These are phyloP conservation scores for Drosophila busckii DNA, from an alignment of 1,140 invertebrate genomes.

Conservation along the genomic window DNA sequence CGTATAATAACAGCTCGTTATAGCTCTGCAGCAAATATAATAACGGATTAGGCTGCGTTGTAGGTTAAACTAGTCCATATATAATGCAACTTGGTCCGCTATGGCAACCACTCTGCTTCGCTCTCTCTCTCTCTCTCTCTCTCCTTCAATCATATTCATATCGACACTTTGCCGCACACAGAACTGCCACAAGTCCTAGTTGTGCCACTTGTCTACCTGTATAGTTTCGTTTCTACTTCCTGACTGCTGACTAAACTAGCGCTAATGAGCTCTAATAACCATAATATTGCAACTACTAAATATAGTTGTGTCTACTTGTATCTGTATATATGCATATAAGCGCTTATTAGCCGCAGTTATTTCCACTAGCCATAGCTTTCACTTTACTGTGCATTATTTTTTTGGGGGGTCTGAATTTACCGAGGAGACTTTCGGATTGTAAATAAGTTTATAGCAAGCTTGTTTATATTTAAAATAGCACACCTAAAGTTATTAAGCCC, in stretches of 20 bases:
- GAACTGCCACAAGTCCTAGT: slow-evolving; percentile 4
- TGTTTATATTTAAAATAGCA: neutral
- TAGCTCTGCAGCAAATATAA: slow-evolving; percentile 9
- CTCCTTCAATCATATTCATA: neutral
- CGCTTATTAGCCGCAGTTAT: too few species aligned
- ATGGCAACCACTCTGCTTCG: neutral
- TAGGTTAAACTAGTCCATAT: slow-evolving; percentile 37
- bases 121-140: neutral
- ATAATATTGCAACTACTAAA: slow-evolving; percentile 56
- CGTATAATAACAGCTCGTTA: too few species aligned
- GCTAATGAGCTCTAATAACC: slow-evolving; percentile 70
- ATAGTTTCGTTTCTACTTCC: slow-evolving; percentile 29
- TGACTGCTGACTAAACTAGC: slow-evolving; percentile 22
- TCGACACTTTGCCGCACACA: slow-evolving; percentile 13
- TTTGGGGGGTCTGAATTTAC: too few species aligned
- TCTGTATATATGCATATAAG: neutral
- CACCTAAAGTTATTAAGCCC: slow-evolving; percentile 11
- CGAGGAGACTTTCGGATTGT: too few species aligned
- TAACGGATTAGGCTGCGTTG: slow-evolving; percentile 3
- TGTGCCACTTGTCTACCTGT: slow-evolving; percentile 12
- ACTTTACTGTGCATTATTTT: too few species aligned
- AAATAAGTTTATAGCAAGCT: too few species aligned
- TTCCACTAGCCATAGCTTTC: too few species aligned
- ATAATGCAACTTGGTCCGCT: slow-evolving; percentile 20
- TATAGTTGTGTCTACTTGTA: slow-evolving; percentile 41